Base-by-base conservation (phyloP, 2,113 vertebrate genomes). In the Marmota flaviventris region DNA sequence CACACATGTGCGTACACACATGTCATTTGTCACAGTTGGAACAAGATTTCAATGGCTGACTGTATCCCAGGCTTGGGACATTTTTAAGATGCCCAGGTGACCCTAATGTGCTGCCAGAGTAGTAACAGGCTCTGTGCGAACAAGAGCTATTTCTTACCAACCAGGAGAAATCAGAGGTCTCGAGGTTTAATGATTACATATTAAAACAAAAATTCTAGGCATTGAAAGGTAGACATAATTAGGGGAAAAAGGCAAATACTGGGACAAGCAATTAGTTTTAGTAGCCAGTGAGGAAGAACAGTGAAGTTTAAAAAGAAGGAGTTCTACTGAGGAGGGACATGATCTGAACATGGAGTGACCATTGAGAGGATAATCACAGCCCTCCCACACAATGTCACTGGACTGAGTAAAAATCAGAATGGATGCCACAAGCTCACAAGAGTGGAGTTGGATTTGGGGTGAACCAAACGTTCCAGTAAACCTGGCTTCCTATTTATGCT, bases 331-430 rank as follows among this genome's bases (percentile, higher is more conserved):
- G 4, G 32, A 73, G 53, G 22, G 22, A 42, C 34, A 12, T 27
- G 37, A 27, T 39, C 63, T 58, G 76, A 56, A 29, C 8, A 34
- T 17, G 2, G 27, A 13, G 24, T 5, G 51, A n/a, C 5, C 4
- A 0, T 5, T 39, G 42, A 32, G 32, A 79, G 29, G 24, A 3
- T 25, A 0, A 0, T 65, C 51, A 18, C 0, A 32, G n/a, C 32
- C 22, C 29, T 39, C 34, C 39, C 51, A 0, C 17, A 18, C 2
- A 2, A 0, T 0, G 22, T 5, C 39, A 53, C 20, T 9, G 5
- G 32, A 18, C 45, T 48, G 45, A 89, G 73, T 45, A 81, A 61
- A 53, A n/a, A 8, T 70, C 61, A 22, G n/a, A 42, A 24, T 0
- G 20, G 32, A 84, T 70, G 48, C 75, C 61, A 45, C 18, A 34